Evolutionary conservation across 2,797 vertebrate genomes (phyloP).

Genomic region (Anguilla megastoma): DNA sequence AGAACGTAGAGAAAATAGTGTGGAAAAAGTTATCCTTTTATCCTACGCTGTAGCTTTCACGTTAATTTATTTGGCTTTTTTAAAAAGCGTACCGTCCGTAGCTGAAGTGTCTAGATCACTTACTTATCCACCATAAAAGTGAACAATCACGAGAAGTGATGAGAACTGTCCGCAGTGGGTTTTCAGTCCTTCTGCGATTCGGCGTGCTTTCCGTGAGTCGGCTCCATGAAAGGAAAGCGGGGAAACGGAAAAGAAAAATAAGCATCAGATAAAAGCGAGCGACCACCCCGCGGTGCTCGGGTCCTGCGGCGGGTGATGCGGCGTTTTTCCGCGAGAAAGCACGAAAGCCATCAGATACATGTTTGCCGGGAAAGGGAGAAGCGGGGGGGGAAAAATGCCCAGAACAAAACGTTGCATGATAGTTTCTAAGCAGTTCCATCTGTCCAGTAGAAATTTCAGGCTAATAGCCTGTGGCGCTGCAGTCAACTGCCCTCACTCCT

Average conservation of each 20-base stretch:
- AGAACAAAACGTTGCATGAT: conserved; percentile 84
- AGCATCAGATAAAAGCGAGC: not conserved
- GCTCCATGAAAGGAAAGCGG: not conserved
- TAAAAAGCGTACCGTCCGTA: conserved; percentile 20
- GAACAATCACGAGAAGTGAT: not conserved
- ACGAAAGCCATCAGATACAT: conserved; percentile 57
- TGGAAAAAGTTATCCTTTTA: not conserved
- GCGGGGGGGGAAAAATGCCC: conserved; percentile 65
- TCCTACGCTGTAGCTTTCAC: not conserved
- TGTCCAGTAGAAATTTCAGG: conserved; percentile 91
- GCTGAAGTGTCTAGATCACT: conserved; percentile 34
- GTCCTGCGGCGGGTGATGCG: conserved; percentile 29
- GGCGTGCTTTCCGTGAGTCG: not conserved
- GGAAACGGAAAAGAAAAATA: conserved; percentile 7
- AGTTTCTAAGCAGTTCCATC: conserved; percentile 96
- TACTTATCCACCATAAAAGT: conserved; percentile 26
- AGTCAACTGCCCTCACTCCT: conserved; percentile 77
- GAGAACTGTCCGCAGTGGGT: not conserved
- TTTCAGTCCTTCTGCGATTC: conserved; percentile 16
- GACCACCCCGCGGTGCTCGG: conserved; percentile 24
- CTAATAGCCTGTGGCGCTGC: conserved; percentile 91
- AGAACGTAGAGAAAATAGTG: not conserved
- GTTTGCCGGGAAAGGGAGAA: conserved; percentile 45
- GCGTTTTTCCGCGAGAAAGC: conserved; percentile 48
- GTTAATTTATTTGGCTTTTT: conserved; percentile 5